A percentile compares a stretch with the other conserved stretches of the same genome.
Evolutionary conservation across 1,140 invertebrate genomes (phyloP).

Genomic region (Wiebesia pumilae): DNA sequence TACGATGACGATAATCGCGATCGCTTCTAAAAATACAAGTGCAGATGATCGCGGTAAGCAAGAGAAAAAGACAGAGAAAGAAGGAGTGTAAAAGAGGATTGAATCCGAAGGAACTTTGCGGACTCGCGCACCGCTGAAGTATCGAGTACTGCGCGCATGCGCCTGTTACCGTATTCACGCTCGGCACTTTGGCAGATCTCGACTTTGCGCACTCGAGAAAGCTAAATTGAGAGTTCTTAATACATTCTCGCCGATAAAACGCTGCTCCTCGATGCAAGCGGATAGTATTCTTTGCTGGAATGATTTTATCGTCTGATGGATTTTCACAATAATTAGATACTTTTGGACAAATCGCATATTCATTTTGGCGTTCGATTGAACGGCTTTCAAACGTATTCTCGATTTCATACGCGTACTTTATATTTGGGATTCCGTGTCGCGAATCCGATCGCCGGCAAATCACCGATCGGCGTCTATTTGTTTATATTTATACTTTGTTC

Average conservation of each 20-base stretch:
- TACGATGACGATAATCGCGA: neutral
- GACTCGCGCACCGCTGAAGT: neutral
- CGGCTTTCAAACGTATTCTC: no score
- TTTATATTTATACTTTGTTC: no score
- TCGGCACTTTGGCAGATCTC: no score
- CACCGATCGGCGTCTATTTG: no score
- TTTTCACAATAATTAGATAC: neutral
- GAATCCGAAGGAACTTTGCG: conserved; percentile 23
- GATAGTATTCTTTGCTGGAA: neutral
- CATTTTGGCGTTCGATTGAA: no score
- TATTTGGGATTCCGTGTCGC: no score
- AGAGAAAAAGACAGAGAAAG: neutral
- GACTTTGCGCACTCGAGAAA: conserved; percentile 25
- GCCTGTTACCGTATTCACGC: neutral
- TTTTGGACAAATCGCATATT: no score
- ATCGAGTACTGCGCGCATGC: neutral
- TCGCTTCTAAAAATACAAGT: conserved; percentile 38
- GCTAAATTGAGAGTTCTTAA: conserved; percentile 46
- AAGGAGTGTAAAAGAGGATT: neutral
- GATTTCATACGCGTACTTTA: no score
- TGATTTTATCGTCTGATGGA: neutral
- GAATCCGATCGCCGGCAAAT: no score
- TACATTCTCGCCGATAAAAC: neutral
- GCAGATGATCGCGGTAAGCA: conserved; percentile 8
- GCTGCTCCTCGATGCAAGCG: neutral